Base-by-base conservation (phyloP, 1,140 invertebrate species). In the Propsilocerus akamusi region DNA sequence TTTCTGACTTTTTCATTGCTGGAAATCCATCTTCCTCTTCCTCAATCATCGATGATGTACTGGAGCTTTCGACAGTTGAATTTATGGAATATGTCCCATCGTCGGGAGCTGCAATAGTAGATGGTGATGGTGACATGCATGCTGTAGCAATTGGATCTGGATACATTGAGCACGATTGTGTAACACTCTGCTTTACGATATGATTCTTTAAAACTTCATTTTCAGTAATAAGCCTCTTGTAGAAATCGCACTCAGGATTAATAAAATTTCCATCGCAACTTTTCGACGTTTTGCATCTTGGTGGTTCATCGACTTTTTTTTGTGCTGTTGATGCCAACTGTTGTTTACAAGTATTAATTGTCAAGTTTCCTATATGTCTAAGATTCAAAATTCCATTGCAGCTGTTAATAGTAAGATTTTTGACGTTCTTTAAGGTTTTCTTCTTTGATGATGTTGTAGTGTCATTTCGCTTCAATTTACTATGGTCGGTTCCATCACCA, bases 331-430 rank as follows among this genome's bases (percentile, higher is more conserved):
- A 7, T 30, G 11, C 14, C 2, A 4, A 17, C 20, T 7, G 10
- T 59, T 24, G 8, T 25, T 26, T 47, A 6, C 46, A 26, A 17
- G 24, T 47, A 34, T 65, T 64, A 25, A 65, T 64, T 8, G 63
- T 65, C 20, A 65, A 25, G 34, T 58, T 64, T 41, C 61, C 58
- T 2, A 64, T 65, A 48, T 64, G 64, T n/a, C 60, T 57, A 14
- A 64, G 49, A 50, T 63, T 64, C 3, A 64, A 62, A 8, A 57
- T 65, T n/a, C 63, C 63, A 51, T 61, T 64, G 53, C 63, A 64
- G 37, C 63, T 65, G 47, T 64, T 64, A 12, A 65, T 63, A 11
- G 61, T 65, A n/a, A 64, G 58, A 59, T 52, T 63, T 62, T 20
- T 47, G 12, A 41, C 22, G 11, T 49, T 53, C 26, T 51, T 48